Evolutionary conservation across 2,113 vertebrate species (phyloP), one percentile per base, ranked within the genome.

Genomic region (Meles meles): DNA sequence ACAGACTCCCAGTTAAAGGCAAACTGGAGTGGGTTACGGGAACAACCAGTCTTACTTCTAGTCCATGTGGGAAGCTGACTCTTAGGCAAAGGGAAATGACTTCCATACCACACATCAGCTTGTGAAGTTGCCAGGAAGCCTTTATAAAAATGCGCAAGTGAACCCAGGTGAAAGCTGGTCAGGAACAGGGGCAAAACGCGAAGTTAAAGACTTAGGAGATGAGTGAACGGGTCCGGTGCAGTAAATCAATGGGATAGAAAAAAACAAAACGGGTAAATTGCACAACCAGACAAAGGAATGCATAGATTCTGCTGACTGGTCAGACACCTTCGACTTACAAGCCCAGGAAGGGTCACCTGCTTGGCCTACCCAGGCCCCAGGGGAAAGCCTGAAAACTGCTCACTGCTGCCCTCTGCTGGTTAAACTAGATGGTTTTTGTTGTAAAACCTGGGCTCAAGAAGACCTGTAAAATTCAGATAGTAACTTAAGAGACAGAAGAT

Each of bases 161-260:
- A 93, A 63, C 71, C 91, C 76, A 29, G 39, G 84, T 76, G 69
- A 23, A 90, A 21, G 81, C 21, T 44, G 82, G 55, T n/a, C 63
- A 90, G 96, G 31, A 76, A 88, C 52, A 57, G 52, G 79, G 17
- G 47, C 4, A 11, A 39, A 83, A 59, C 39, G 31, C 49, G 67
- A 61, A 84, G 92, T 52, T 88, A 96, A 81, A 42, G 55, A 93
- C 29, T 59, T 39, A 47, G 95, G 82, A 93, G 92, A 97, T 52
- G 88, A 18, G 88, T 1, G 7, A 92, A 34, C 84, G 79, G 5
- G 72, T 31, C 77, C 1, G 37, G 52, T 7, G 29, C 8, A 37
- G 49, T 49, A 96, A 97, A 97, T 95, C 21, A 96, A 86, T 34
- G 47, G 96, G 63, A 49, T 31, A 67, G 47, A 96, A 92, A 47